Evolutionary conservation across 2,113 vertebrate genomes (phyloP), one percentile per base, ranked within the genome.

Genomic region (Psilopogon haemacephalus): DNA sequence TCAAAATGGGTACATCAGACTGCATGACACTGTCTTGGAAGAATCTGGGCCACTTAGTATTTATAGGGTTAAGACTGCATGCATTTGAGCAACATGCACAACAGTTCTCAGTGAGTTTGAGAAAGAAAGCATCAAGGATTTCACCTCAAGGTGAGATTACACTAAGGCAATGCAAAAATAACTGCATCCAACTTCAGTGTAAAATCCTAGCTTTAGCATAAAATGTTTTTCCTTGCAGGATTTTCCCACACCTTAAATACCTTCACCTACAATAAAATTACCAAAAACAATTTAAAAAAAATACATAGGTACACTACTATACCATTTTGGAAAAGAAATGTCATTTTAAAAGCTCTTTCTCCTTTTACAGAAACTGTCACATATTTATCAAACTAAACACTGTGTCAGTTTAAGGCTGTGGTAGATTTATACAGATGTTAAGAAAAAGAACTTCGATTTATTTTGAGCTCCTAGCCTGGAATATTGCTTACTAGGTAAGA

Each of bases 401-500:
- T 75, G 37, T 92, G 73, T 62, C 94, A 94, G 78, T 94, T 95
- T 77, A 90, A 95, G 85, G 40, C 76, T 93, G n/a, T 93, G n/a
- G 28, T 69, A 93, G 84, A 90, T 96, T 95, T 93, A 95, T 59
- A 91, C 60, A 88, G 46, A 91, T 85, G 37, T 67, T 80, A 75
- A 93, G 77, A 94, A 84, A 69, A 76, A 67, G 72, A 87, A 90
- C 38, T 86, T 88, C 4, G n/a, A 91, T 94, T 94, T 96, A 93
- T 81, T 86, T 92, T 65, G 74, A 90, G 83, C 63, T 92, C 62
- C 95, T 54, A 84, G 46, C 21, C 38, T 93, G n/a, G 92, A 97
- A 91, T 96, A 94, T 40, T 96, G 89, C 93, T 96, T 89, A 90
- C 59, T 37, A n/a, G 67, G 38, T 91, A 85, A 71, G 84, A 96